phyloP scores from a whole-genome alignment of 2,113 vertebrate species.

The Greenwoodochromis staneri region DNA sequence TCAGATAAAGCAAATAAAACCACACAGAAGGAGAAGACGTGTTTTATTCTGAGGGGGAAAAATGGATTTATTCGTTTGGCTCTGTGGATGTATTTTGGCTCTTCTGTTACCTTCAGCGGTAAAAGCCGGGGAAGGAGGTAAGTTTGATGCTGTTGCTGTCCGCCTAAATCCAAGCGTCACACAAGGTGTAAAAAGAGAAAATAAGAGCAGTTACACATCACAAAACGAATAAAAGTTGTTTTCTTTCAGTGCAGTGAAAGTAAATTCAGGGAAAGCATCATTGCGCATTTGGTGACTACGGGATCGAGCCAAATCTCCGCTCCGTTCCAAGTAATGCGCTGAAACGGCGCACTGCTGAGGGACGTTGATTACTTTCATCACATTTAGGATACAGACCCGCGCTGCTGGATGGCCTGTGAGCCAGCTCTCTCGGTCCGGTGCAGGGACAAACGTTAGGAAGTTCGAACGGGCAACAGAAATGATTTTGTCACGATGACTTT shows the following conservation, averaged over 20 bases:
- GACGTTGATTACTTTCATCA: not conserved
- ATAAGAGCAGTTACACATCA: not conserved
- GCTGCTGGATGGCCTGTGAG: not conserved
- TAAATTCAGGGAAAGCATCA: not conserved
- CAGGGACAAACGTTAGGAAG: not conserved
- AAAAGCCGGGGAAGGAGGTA: slow-evolving; percentile 83
- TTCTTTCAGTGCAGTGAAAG: not conserved
- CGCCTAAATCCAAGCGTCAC: not conserved
- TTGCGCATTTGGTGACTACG: not conserved
- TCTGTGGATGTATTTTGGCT: slow-evolving; percentile 80
- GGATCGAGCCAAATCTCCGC: not conserved
- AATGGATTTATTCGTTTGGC: slow-evolving; percentile 82
- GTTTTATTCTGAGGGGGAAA: slow-evolving; percentile 3
- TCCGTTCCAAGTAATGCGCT: not conserved
- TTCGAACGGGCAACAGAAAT: not conserved
- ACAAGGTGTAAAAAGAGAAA: not conserved
- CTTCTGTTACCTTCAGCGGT: slow-evolving; percentile 66
- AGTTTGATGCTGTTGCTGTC: slow-evolving; percentile 50
- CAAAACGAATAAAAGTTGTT: not conserved
- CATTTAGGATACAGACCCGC: not conserved
- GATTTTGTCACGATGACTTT: not conserved
- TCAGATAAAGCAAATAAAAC: not conserved
- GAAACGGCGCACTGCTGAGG: not conserved
- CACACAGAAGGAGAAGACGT: not conserved
- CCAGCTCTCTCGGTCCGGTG: not conserved